phyloP scores from a whole-genome alignment of 1,140 invertebrate genomes.

The Olivierus martensii region DNA sequence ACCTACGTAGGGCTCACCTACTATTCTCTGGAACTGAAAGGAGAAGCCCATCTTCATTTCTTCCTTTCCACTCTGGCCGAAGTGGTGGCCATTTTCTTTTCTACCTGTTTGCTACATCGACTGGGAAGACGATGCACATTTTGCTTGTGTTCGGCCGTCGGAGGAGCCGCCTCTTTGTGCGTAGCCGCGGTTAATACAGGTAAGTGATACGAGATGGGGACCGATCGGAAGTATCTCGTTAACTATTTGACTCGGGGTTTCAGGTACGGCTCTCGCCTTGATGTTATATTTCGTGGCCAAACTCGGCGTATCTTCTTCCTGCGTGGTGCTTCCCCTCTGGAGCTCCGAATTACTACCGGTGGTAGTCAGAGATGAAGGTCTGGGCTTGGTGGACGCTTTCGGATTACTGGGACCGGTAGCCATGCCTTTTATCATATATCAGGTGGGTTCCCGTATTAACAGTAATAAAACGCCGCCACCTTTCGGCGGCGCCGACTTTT shows the following conservation, averaged over 20 bases:
- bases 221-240: too few species aligned
- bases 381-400: conserved; percentile 74
- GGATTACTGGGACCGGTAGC: conserved; percentile 72
- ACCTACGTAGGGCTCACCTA: conserved; percentile 79
- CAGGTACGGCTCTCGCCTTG: conserved; percentile 4
- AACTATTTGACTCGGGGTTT: too few species aligned
- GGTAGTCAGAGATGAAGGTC: conserved; percentile 64
- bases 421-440: conserved; percentile 80
- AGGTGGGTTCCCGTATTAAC: conserved; percentile 39
- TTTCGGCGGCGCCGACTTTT: too few species aligned
- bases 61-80: conserved; percentile 70
- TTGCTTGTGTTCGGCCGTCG: conserved; percentile 11
- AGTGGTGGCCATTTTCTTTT: conserved; percentile 33
- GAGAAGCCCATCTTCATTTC: conserved; percentile 70
- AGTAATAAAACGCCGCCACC: too few species aligned
- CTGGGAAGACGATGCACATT: conserved; percentile 5
- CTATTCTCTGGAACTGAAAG: conserved; percentile 70
- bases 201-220: too few species aligned
- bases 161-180: conserved; percentile 6
- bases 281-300: conserved; percentile 57
- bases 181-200: conserved; percentile 1
- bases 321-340: conserved; percentile 77
- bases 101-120: conserved; percentile 2
- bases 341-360: conserved; percentile 71
- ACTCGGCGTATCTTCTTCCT: conserved; percentile 71